Conservation (phyloP, 2,888 invertebrate genomes). For the Andrena hattorfiana region DNA sequence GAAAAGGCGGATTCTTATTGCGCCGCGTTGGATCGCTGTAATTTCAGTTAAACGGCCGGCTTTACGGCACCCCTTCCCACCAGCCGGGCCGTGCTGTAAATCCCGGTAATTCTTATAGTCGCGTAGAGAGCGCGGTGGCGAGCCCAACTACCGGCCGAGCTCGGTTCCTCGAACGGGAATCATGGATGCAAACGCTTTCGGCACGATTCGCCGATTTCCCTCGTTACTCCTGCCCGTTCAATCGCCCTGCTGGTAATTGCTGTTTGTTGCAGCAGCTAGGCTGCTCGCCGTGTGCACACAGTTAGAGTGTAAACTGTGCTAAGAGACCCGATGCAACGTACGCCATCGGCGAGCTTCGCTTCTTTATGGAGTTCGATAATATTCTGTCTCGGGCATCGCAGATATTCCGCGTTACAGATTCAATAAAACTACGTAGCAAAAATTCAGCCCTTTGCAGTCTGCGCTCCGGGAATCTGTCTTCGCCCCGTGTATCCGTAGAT, state of each 20-base stretch:
- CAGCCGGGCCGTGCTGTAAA: constrained; percentile 10
- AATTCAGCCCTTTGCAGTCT: not conserved
- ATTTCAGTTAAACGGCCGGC: constrained; percentile 57
- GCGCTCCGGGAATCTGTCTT: not conserved
- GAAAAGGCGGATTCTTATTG: constrained; percentile 64
- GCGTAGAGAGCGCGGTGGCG: not conserved
- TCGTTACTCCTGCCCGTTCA: constrained; percentile 17
- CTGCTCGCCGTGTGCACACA: not conserved
- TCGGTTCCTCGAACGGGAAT: not conserved
- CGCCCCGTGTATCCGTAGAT: not conserved
- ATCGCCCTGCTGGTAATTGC: constrained; percentile 1
- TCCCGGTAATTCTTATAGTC: constrained; percentile 42
- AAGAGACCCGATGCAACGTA: not conserved
- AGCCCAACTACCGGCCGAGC: not conserved
- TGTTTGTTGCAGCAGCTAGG: not conserved
- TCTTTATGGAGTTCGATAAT: not conserved
- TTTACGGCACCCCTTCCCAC: constrained; percentile 42
- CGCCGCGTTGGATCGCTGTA: constrained; percentile 52
- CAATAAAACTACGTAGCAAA: not conserved
- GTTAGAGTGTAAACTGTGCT: not conserved
- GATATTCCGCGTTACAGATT: not conserved
- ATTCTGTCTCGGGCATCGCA: not conserved
- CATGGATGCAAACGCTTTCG: not conserved
- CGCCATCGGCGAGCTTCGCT: too few relatives aligned
- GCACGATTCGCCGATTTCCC: constrained; percentile 7